These are phyloP conservation scores for Alfaro cultratus DNA, from an alignment of 2,797 vertebrate genomes.

Conservation along the genomic window DNA sequence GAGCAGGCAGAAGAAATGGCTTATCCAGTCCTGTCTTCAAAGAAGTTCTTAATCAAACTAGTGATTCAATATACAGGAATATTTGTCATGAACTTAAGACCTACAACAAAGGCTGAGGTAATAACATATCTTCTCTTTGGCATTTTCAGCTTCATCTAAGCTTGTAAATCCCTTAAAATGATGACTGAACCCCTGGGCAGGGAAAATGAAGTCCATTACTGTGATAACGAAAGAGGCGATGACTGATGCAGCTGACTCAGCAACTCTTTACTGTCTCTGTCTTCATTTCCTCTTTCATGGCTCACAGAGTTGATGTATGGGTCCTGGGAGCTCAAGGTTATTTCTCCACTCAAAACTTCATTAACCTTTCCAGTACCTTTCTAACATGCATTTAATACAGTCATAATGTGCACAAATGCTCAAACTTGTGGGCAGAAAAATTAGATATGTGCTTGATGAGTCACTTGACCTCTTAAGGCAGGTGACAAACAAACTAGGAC, in stretches of 20 bases:
- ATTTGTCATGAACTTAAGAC: slow-evolving; percentile 16
- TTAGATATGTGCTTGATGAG: slow-evolving; percentile 20
- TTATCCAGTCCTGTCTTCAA: no score
- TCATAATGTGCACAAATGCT: slow-evolving; percentile 23
- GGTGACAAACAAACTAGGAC: slow-evolving; percentile 50
- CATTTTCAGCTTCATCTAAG: slow-evolving; percentile 24
- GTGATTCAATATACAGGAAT: background rate
- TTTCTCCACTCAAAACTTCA: slow-evolving; percentile 77
- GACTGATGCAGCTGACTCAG: slow-evolving; percentile 81
- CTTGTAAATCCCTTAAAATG: slow-evolving; percentile 51
- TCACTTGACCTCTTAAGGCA: slow-evolving; percentile 52
- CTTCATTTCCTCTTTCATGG: slow-evolving; percentile 79
- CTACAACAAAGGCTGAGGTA: background rate
- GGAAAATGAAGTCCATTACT: slow-evolving; percentile 69
- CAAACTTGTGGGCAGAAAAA: slow-evolving; percentile 23
- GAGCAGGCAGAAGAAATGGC: no score
- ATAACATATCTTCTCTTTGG: slow-evolving; percentile 11
- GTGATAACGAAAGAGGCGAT: slow-evolving; percentile 59
- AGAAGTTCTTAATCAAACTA: no score
- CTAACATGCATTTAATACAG: slow-evolving; percentile 51
- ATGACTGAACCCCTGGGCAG: slow-evolving; percentile 56
- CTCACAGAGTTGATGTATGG: slow-evolving; percentile 76
- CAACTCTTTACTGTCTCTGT: slow-evolving; percentile 76
- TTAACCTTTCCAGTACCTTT: slow-evolving; percentile 71
- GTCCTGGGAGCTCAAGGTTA: slow-evolving; percentile 75